A percentile compares a stretch with the other conserved stretches of the same genome.
Conservation (phyloP, 2,113 vertebrate genomes). For the Anguilla rostrata region DNA sequence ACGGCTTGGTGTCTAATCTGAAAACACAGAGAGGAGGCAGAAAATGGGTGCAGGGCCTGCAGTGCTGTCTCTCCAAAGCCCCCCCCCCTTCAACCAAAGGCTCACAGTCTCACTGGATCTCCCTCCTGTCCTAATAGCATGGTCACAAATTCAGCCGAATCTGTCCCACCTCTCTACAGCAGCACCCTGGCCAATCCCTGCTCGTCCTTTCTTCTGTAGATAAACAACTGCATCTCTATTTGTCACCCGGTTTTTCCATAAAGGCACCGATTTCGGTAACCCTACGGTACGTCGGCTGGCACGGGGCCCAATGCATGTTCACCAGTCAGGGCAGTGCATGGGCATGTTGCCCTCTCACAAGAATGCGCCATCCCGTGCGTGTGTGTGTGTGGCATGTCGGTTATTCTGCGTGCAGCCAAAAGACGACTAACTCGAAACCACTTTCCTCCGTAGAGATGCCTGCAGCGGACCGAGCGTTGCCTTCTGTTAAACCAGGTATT, state of each 20-base stretch:
- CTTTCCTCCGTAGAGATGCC: constrained; percentile 6
- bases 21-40: neutral
- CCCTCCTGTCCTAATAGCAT: neutral
- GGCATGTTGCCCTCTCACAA: neutral
- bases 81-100: neutral
- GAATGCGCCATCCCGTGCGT: neutral
- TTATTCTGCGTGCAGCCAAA: neutral
- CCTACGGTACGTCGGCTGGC: neutral
- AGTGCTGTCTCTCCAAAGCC: neutral
- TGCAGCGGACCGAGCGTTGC: neutral
- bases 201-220: neutral
- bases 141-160: neutral
- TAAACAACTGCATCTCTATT: neutral
- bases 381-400: neutral
- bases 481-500: constrained; percentile 23
- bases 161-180: neutral
- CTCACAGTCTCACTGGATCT: neutral
- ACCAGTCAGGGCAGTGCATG: neutral
- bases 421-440: neutral
- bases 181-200: neutral
- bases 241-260: neutral
- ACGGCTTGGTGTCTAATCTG: neutral
- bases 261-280: neutral
- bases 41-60: neutral
- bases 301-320: neutral